phyloP scores from a whole-genome alignment of 2,113 vertebrate genomes.

The Probosciger aterrimus region DNA sequence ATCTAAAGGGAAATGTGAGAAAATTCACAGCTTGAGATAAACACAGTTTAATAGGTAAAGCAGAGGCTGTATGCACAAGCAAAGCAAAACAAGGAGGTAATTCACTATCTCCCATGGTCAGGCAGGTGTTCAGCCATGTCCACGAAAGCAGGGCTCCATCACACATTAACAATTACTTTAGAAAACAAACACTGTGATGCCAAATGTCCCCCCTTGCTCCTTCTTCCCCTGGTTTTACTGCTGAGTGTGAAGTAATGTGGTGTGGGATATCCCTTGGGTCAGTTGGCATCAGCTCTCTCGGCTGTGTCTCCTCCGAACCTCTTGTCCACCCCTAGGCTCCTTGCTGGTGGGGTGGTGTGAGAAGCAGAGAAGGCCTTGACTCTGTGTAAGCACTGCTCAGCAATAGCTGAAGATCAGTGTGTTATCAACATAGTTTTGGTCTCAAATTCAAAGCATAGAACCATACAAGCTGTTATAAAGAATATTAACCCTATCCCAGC shows the following conservation, averaged over 20 bases:
- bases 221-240: not conserved
- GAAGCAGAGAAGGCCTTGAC: not conserved
- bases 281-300: not conserved
- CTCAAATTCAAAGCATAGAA: not conserved
- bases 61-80: not conserved
- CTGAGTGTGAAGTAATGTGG: accelerated
- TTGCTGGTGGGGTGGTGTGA: accelerated
- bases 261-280: not conserved
- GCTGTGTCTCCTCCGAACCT: not conserved
- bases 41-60: not conserved
- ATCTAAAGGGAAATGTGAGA: not conserved
- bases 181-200: not conserved
- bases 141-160: not conserved
- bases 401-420: not conserved
- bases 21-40: not conserved
- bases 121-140: too few species aligned
- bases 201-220: not conserved
- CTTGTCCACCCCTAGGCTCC: not conserved
- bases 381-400: not conserved
- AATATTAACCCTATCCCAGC: not conserved
- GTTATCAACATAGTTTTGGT: not conserved
- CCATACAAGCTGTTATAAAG: not conserved
- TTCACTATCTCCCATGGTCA: not conserved
- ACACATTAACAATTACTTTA: not conserved
- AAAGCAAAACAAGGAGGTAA: not conserved